phyloP scores from a whole-genome alignment of 2,888 invertebrate species.

The Digitonthophagus gazella region DNA sequence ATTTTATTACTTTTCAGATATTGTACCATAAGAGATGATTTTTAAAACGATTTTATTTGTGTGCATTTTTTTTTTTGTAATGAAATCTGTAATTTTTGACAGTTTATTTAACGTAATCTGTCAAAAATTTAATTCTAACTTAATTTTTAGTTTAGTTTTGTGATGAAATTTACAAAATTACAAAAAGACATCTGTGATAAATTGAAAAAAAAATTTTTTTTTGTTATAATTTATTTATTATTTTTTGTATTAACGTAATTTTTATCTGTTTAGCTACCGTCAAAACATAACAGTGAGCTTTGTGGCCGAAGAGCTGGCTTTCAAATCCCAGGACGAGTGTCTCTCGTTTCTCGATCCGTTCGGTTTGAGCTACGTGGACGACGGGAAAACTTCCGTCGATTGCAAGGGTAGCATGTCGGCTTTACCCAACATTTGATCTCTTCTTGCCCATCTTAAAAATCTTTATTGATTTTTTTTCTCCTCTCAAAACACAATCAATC shows the following conservation, averaged over 20 bases:
- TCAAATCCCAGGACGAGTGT: slow-evolving; percentile 79
- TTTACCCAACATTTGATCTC: slow-evolving; percentile 56
- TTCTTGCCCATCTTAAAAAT: no score
- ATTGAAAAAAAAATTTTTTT: not conserved
- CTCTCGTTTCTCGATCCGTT: slow-evolving; percentile 84
- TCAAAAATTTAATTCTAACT: no score
- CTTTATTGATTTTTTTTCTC: no score
- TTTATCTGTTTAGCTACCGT: slow-evolving; percentile 76
- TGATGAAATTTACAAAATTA: not conserved
- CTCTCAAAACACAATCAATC: no score
- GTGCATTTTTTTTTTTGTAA: no score
- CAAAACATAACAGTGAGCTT: slow-evolving; percentile 85
- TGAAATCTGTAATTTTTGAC: no score
- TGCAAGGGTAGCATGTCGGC: slow-evolving; percentile 78
- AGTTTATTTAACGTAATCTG: no score
- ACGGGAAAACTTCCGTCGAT: slow-evolving; percentile 75
- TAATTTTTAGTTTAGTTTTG: no score
- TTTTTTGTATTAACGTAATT: slow-evolving; percentile 23
- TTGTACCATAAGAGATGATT: no score
- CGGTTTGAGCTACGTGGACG: slow-evolving; percentile 70
- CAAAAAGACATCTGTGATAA: no score
- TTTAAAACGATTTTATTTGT: no score
- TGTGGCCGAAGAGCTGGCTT: slow-evolving; percentile 85
- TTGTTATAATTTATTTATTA: not conserved
- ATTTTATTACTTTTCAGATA: not conserved